Conservation (phyloP, 2,113 vertebrate genomes). For the Candoia aspera region DNA sequence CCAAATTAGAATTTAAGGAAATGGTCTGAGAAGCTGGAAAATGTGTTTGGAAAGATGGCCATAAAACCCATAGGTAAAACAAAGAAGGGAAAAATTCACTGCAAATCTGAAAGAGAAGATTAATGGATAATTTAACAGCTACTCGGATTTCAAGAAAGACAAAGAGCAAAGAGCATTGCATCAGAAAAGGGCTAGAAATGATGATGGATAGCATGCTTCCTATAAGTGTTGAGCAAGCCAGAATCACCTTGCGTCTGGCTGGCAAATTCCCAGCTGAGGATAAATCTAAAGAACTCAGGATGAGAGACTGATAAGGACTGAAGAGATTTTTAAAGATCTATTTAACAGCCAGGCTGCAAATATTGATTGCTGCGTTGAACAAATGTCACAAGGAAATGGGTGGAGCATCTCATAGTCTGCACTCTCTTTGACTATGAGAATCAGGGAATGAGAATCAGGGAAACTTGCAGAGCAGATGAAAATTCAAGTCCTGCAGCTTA, state of each 20-base stretch:
- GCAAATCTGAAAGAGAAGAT: conserved; percentile 82
- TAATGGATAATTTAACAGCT: conserved; percentile 85
- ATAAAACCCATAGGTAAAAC: conserved; percentile 52
- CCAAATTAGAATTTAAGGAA: conserved; percentile 61
- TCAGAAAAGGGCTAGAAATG: conserved; percentile 81
- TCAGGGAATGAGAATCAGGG: not conserved
- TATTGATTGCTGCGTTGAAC: conserved; percentile 71
- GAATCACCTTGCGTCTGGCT: conserved; percentile 66
- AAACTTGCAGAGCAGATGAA: not conserved
- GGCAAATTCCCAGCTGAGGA: conserved; percentile 75
- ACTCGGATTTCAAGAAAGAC: conserved; percentile 84
- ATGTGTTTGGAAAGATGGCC: conserved; percentile 69
- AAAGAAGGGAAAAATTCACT: conserved; percentile 51
- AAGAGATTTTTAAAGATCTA: conserved; percentile 80
- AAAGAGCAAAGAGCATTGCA: conserved; percentile 81
- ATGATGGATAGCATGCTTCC: conserved; percentile 80
- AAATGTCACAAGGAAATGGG: conserved; percentile 61
- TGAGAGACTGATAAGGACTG: conserved; percentile 76
- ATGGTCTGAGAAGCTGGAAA: conserved; percentile 71
- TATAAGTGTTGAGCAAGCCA: conserved; percentile 71
- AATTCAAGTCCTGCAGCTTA: not conserved
- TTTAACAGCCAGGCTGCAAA: conserved; percentile 73
- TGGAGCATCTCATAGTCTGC: conserved; percentile 46
- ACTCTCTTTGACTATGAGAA: conserved; percentile 26
- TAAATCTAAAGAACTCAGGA: conserved; percentile 73